Evolutionary conservation across 2,113 vertebrate genomes (phyloP), one percentile per base, ranked within the genome.

Genomic region (Hipposideros armiger): DNA sequence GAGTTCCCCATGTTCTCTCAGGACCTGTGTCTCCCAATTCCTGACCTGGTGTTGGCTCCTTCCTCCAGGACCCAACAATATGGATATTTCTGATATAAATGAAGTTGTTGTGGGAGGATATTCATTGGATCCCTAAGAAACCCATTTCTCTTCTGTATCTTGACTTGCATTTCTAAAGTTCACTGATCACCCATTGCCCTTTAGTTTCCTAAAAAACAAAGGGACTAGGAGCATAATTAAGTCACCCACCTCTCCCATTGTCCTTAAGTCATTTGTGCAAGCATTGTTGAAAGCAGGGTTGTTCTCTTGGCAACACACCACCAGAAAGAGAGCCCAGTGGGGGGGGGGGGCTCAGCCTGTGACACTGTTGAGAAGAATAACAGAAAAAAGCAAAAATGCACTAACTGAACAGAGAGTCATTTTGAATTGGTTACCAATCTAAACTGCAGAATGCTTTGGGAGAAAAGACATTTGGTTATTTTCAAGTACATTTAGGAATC

Each of bases 221-320:
- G 74, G 50, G 52, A 70, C 14, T 28, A 58, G 80, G 47, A 60
- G 9, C 13, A 15, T 87, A 95, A 95, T 96, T 92, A 96, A 97
- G 83, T 97, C 78, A 74, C 69, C 81, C 85, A 91, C 67, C 8
- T 86, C 70, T 91, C 87, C 87, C 91, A 96, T 93, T 96, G 94
- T 96, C 89, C 86, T 70, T 76, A 85, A 67, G 42, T 88, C 95
- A 74, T 98, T 92, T 87, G 58, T 91, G 62, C 45, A 83, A 56
- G 45, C 62, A 54, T n/a, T 70, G 82, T 93, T 50, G 45, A 91
- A 91, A 91, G 72, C 30, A 26, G 58, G 88, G 91, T 95, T 96
- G 88, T 97, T 97, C 95, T 97, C 86, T 93, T 94, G 69, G 95
- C 54, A 93, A 89, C 86, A 76, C 52, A 62, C 26, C 64, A 13